phyloP scores from a whole-genome alignment of 2,888 invertebrate genomes.

The Phytoseiulus persimilis region DNA sequence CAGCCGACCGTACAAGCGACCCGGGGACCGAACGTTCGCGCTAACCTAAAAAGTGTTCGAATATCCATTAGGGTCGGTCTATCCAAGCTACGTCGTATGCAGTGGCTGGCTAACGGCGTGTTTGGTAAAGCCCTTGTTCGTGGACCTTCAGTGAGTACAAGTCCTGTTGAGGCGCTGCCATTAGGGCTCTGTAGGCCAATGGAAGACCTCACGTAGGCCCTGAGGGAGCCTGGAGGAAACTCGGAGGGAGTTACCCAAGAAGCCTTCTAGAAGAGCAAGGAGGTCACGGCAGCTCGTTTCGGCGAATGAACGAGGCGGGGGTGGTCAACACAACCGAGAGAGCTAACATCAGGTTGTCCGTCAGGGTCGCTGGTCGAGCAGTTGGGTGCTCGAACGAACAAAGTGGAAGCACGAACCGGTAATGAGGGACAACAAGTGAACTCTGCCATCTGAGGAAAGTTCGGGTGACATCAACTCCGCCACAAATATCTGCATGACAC shows the following conservation, averaged over 20 bases:
- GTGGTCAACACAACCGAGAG: background rate
- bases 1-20: background rate
- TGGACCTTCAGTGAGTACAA: background rate
- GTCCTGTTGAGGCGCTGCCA: slow-evolving; percentile 33
- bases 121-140: slow-evolving; percentile 5
- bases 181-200: slow-evolving; percentile 16
- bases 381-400: background rate
- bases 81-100: background rate
- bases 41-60: background rate
- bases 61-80: background rate
- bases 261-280: background rate
- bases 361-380: background rate
- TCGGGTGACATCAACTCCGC: background rate
- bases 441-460: background rate
- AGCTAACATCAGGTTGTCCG: background rate
- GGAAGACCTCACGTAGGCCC: slow-evolving; percentile 37
- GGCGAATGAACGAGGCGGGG: background rate
- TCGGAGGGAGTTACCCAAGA: background rate
- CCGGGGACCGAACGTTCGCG: background rate
- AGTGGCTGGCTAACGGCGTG: background rate
- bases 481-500: background rate
- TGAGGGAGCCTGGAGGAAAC: background rate
- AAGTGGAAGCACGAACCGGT: background rate
- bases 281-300: background rate
- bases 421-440: background rate